Conservation (phyloP, 2,113 vertebrate genomes). For the Tonatia bakeri region DNA sequence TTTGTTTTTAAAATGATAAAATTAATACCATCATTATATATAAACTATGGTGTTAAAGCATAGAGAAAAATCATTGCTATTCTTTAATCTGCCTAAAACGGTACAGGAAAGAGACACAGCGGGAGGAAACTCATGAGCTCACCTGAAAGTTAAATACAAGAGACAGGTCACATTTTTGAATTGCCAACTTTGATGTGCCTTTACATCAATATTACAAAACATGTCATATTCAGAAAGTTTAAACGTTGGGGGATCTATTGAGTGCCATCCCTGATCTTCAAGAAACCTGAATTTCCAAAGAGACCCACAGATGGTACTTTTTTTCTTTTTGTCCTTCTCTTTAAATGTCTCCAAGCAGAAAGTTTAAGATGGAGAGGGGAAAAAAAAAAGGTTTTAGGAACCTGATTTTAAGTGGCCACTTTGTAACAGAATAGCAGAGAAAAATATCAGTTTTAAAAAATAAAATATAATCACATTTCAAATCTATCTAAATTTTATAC, state of each 20-base stretch:
- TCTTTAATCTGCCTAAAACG: constrained; percentile 31
- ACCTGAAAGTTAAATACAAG: constrained; percentile 57
- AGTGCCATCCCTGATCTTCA: constrained; percentile 69
- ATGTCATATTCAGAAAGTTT: constrained; percentile 71
- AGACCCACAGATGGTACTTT: constrained; percentile 21
- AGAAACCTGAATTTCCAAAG: constrained; percentile 72
- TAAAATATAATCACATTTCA: not conserved
- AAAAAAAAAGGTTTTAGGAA: not conserved
- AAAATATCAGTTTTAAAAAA: not conserved
- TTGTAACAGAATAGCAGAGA: constrained; percentile 29
- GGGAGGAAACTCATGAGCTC: constrained; percentile 50
- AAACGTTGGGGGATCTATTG: constrained; percentile 60
- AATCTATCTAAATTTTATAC: not conserved
- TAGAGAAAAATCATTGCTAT: not conserved
- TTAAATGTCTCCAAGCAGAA: constrained; percentile 61
- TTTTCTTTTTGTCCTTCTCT: constrained; percentile 44
- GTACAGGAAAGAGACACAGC: constrained; percentile 58
- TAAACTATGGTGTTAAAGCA: not conserved
- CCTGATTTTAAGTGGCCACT: constrained; percentile 13
- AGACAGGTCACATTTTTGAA: constrained; percentile 72
- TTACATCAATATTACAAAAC: constrained; percentile 67
- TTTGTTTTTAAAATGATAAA: not conserved
- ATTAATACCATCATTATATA: not conserved
- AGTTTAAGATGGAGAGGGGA: constrained; percentile 26
- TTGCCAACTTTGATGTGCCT: constrained; percentile 67